Evolutionary conservation across 2,113 vertebrate species (phyloP), one percentile per base, ranked within the genome.

Genomic region (Alces alces): DNA sequence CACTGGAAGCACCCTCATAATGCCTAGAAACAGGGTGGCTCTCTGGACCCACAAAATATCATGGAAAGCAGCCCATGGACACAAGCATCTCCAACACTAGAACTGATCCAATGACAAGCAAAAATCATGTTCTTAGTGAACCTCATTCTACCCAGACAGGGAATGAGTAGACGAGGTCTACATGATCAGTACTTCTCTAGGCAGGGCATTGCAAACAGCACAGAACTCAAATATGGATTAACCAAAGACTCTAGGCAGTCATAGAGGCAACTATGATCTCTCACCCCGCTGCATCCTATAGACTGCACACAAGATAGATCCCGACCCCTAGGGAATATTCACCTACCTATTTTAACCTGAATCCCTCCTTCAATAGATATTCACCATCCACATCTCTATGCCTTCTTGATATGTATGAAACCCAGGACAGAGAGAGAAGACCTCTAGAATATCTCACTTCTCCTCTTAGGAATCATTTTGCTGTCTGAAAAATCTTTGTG

Each of bases 131-230:
- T n/a, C 16, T 16, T 30, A 66, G 33, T n/a, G 33, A 66, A 7
- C 1, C 61, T 19, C 61, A 10, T 2, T n/a, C 33, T n/a, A n/a
- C 7, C 2, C 17, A n/a, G 33, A 66, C 1, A n/a, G 33, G 7
- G 33, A 66, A 19, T 9, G 61, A 19, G 7, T n/a, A 66, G 4
- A n/a, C 0, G 7, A 19, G 4, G 3, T 66, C 33, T 19, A 19
- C 15, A n/a, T 1, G 3, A 64, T n/a, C 30, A 36, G n/a, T 36
- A 21, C 17, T 36, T 70, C 33, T 70, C n/a, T 36, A 21, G n/a
- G 64, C 64, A 70, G 17, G n/a, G n/a, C 9, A 36, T 2, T 21
- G 64, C 64, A 36, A 2, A 36, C n/a, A 70, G n/a, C 30, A 17
- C 3, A 64, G 30, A n/a, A n/a, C 15, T n/a, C 61, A n/a, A n/a